These are phyloP conservation scores for Plusia festucae DNA, from an alignment of 2,888 invertebrate genomes.

Conservation along the genomic window DNA sequence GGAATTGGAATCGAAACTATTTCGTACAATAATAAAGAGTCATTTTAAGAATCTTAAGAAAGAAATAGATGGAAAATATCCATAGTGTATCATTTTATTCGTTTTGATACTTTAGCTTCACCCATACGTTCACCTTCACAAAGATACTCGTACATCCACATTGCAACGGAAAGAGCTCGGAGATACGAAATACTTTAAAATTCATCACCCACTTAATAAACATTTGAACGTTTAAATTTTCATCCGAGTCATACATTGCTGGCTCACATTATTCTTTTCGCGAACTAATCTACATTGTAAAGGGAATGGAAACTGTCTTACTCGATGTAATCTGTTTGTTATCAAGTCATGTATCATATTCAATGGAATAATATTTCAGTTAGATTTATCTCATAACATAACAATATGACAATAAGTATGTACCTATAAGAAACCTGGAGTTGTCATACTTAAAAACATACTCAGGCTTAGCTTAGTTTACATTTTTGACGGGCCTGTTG, in stretches of 20 bases:
- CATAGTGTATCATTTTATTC: conserved; percentile 3
- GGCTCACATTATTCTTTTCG: conserved; percentile 59
- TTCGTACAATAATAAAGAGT: too few species aligned
- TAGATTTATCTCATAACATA: too few species aligned
- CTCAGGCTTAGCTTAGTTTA: too few species aligned
- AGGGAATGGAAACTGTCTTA: conserved; percentile 51
- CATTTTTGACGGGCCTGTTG: too few species aligned
- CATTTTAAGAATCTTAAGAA: too few species aligned
- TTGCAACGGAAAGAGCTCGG: conserved; percentile 14
- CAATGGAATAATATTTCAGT: too few species aligned
- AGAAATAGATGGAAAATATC: not conserved
- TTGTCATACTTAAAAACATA: too few species aligned
- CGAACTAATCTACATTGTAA: conserved; percentile 70
- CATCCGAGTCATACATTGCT: conserved; percentile 42
- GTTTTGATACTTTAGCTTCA: not conserved
- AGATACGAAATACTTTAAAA: conserved; percentile 40
- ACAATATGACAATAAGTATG: too few species aligned
- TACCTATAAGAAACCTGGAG: too few species aligned
- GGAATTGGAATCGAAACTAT: too few species aligned
- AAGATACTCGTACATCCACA: not conserved
- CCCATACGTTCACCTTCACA: not conserved
- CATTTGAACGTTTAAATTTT: conserved; percentile 53
- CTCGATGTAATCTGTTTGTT: conserved; percentile 46
- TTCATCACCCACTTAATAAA: conserved; percentile 58
- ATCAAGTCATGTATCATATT: conserved; percentile 35